A percentile compares a stretch with the other conserved stretches of the same genome.
These are phyloP conservation scores for Ptiloglossa arizonensis DNA, from an alignment of 1,140 invertebrate species.

Conservation along the genomic window DNA sequence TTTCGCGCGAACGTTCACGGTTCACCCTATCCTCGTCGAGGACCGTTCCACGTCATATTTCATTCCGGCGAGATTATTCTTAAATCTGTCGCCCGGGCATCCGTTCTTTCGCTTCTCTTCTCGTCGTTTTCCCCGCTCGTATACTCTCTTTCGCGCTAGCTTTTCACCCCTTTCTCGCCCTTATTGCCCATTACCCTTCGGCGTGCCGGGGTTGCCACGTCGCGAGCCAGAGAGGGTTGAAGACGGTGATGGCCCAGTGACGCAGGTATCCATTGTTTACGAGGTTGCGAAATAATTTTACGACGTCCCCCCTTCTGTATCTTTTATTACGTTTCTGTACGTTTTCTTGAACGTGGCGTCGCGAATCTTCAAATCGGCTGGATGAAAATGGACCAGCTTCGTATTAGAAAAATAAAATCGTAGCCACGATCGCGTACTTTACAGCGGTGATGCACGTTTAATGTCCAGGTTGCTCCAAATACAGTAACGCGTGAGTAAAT, in stretches of 20 bases:
- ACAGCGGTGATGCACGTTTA: too few species aligned
- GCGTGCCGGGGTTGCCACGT: background rate
- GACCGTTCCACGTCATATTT: slow-evolving; percentile 39
- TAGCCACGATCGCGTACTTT: background rate
- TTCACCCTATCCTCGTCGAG: slow-evolving; percentile 39
- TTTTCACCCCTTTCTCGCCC: slow-evolving; percentile 14
- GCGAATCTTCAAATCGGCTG: background rate
- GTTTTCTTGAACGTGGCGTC: slow-evolving; percentile 12
- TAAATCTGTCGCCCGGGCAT: slow-evolving; percentile 31
- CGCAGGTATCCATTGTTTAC: slow-evolving; percentile 40
- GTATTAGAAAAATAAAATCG: background rate
- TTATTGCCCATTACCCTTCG: slow-evolving; percentile 37
- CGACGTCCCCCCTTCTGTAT: background rate
- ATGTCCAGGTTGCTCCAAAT: too few species aligned
- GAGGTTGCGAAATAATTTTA: slow-evolving; percentile 47
- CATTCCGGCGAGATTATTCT: slow-evolving; percentile 30
- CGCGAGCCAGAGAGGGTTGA: slow-evolving; percentile 7
- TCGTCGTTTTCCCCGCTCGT: slow-evolving; percentile 1
- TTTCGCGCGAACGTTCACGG: background rate
- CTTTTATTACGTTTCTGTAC: slow-evolving; percentile 45
- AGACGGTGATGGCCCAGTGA: slow-evolving; percentile 37
- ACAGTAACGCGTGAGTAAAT: too few species aligned
- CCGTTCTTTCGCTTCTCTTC: slow-evolving; percentile 2
- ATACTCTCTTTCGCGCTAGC: background rate
- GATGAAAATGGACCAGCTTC: background rate